Conservation (phyloP, 2,797 vertebrate species). For the Labroides dimidiatus region DNA sequence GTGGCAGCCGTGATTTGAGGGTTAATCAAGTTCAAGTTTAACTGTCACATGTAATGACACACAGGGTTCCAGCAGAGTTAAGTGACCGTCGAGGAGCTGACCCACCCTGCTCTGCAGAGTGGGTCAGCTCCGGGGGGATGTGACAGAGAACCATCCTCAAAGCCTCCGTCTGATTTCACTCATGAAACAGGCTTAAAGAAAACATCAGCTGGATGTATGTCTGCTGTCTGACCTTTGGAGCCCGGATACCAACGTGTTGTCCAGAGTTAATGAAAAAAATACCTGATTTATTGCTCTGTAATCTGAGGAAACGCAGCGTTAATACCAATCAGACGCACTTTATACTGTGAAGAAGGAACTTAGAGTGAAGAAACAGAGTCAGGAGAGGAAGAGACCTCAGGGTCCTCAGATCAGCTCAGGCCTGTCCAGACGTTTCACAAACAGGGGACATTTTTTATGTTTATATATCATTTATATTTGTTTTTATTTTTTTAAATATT, state of each 20-base stretch:
- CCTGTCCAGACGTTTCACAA: too few relatives aligned
- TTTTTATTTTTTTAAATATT: too few relatives aligned
- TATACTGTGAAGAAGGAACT: too few relatives aligned
- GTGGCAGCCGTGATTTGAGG: background rate
- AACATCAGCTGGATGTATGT: background rate
- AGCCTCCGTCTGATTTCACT: background rate
- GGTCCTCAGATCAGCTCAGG: too few relatives aligned
- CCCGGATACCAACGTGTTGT: background rate
- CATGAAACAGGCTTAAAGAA: background rate
- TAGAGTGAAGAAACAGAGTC: too few relatives aligned
- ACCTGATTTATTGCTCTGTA: background rate
- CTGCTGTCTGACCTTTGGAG: background rate
- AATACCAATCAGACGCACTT: background rate
- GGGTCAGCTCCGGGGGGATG: background rate
- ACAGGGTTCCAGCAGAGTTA: background rate
- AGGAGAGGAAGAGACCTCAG: too few relatives aligned
- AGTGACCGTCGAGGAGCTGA: background rate
- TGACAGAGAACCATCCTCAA: background rate
- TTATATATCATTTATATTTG: too few relatives aligned
- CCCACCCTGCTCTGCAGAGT: background rate
- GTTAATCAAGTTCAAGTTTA: slow-evolving; percentile 4
- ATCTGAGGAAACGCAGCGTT: background rate
- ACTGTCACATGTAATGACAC: background rate
- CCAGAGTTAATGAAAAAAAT: background rate
- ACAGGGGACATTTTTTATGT: too few relatives aligned